Base-by-base conservation (phyloP, 2,797 vertebrate genomes). In the Alauda arvensis region DNA sequence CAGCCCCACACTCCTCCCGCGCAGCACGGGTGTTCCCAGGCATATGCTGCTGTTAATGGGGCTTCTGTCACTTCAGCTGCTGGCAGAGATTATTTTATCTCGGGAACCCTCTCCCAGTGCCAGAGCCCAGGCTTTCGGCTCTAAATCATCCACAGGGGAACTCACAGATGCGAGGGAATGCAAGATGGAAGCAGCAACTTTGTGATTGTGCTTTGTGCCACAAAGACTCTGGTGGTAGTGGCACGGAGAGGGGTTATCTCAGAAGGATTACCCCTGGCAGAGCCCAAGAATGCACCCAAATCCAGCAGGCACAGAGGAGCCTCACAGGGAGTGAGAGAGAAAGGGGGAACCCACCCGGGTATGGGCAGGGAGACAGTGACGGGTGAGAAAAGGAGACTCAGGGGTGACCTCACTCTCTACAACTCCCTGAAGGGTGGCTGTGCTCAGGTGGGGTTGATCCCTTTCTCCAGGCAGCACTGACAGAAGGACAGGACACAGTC, bases 61-160 rank as follows among this genome's bases (percentile, higher is more conserved):
- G 96, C 97, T 97, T 95, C 97, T 97, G 97, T 97, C 95, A 76
- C 94, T 94, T 97, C 94, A 96, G 96, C 97, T 97, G 96, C 95
- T 95, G 87, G 88, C 92, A 87, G 85, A 94, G 93, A 96, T 89
- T 91, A 88, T 92, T 94, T 88, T 63, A 86, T 86, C 95, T 88
- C 21, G 9, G 89, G 85, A 93, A 85, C 87, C 87, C 91, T 82
- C 79, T 90, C 89, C 89, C 67, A 1, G 37, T 62, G 82, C 90
- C 90, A 96, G 94, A 90, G 77, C 90, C 31, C 76, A 86, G 90
- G 90, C 89, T 93, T 78, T 71, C 74, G 33, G 85, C 94, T 92
- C 93, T 95, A 95, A 94, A 96, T 95, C 94, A 95, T 85, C 89
- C 74, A 10, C 60, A 8, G 78, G 91, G 72, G 91, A 93, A 91